Percentiles rank a stretch among this genome's conserved stretches.
Evolutionary conservation across 2,888 invertebrate species (phyloP).

Genomic region (Anarsia innoxiella): DNA sequence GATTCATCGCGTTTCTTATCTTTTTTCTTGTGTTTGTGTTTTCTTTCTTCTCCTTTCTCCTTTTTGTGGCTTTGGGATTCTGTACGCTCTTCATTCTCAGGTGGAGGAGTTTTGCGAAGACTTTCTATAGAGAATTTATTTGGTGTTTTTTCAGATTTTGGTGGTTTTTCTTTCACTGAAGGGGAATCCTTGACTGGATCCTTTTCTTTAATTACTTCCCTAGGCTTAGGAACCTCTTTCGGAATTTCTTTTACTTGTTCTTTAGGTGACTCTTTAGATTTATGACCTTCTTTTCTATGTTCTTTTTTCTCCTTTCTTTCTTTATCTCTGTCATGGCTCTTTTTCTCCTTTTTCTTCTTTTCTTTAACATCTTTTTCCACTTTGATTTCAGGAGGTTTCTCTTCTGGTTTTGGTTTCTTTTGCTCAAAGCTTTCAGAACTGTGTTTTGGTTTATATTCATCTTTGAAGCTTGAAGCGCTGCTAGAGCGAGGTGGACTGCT

Average conservation of each 20-base stretch:
- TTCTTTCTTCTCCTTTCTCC: conserved; percentile 72
- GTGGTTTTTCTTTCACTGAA: conserved; percentile 48
- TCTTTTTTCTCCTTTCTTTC: conserved; percentile 76
- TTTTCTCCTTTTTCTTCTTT: conserved; percentile 77
- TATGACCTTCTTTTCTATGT: conserved; percentile 74
- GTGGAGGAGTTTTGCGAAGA: conserved; percentile 60
- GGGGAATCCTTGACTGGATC: conserved; percentile 47
- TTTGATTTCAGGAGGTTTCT: conserved; percentile 71
- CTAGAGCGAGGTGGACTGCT: conserved; percentile 56
- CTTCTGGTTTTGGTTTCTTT: conserved; percentile 61
- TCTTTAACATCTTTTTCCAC: conserved; percentile 69
- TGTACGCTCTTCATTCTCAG: conserved; percentile 51
- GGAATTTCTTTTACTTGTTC: conserved; percentile 47
- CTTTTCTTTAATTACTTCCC: conserved; percentile 50
- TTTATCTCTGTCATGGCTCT: conserved; percentile 78
- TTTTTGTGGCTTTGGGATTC: conserved; percentile 56
- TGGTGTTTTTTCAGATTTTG: conserved; percentile 54
- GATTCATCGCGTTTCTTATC: conserved; percentile 79
- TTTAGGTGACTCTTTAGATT: conserved; percentile 61
- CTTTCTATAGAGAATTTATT: conserved; percentile 70
- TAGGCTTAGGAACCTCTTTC: conserved; percentile 45
- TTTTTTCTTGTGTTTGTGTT: conserved; percentile 79
- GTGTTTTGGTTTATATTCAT: conserved; percentile 58
- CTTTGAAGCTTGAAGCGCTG: conserved; percentile 61
- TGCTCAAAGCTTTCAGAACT: conserved; percentile 41